phyloP scores from a whole-genome alignment of 2,797 vertebrate species.

The Martes flavigula region DNA sequence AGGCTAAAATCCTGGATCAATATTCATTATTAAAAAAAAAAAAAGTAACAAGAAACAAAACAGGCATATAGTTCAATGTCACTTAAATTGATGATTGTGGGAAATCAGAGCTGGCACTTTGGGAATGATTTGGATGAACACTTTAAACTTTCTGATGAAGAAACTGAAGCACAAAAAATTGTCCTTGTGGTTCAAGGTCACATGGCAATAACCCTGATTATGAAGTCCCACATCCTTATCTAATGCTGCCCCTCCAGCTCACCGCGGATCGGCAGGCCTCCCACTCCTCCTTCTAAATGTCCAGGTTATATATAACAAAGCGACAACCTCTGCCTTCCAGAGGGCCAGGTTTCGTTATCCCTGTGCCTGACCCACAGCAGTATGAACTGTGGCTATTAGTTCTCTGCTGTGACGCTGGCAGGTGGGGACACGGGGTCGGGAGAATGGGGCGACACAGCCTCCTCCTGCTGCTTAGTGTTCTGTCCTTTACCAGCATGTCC shows the following conservation, averaged over 20 bases:
- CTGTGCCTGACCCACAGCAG: not conserved
- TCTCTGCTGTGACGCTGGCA: not conserved
- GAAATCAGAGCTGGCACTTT: not conserved
- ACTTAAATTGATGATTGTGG: not conserved
- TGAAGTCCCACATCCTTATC: not conserved
- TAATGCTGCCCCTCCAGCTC: not conserved
- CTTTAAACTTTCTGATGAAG: not conserved
- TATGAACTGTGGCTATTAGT: not conserved
- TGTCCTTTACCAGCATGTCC: not conserved
- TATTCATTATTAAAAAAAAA: not conserved
- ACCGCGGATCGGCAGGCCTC: not conserved
- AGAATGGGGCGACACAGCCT: not conserved
- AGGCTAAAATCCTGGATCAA: not conserved
- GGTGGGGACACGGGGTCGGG: not conserved
- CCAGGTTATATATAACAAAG: not conserved
- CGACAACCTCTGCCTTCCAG: not conserved
- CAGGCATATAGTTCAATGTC: not conserved
- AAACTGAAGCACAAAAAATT: slow-evolving; percentile 4
- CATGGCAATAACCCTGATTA: not conserved
- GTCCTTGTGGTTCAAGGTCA: not conserved
- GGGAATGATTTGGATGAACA: not conserved
- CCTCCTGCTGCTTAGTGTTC: not conserved
- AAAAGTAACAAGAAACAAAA: not conserved
- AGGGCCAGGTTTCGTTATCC: not conserved
- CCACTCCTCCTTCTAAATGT: not conserved